A percentile compares a stretch with the other conserved stretches of the same genome.
Conservation (phyloP, 1,140 invertebrate genomes). For the Ceratosolen fusciceps region DNA sequence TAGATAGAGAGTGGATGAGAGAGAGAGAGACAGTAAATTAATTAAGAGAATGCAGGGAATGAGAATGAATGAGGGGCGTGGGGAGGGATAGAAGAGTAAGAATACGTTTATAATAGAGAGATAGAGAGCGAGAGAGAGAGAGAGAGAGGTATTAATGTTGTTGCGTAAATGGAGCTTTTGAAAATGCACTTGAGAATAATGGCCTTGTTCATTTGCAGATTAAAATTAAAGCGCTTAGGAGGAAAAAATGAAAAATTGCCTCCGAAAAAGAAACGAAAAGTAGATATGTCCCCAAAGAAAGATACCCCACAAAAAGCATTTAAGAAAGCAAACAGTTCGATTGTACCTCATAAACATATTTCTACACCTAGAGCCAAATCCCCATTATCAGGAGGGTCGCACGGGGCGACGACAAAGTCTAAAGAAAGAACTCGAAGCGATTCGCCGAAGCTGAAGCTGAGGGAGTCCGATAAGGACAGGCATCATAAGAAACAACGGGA, state of each 20-base stretch:
- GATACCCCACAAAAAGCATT: constrained; percentile 55
- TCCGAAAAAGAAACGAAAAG: constrained; percentile 65
- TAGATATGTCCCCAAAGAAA: constrained; percentile 62
- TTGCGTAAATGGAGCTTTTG: not conserved
- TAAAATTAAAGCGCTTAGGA: constrained; percentile 66
- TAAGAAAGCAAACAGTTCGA: constrained; percentile 60
- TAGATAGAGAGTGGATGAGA: too few species aligned
- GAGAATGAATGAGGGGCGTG: not conserved
- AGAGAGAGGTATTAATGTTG: constrained; percentile 19
- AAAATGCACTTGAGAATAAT: constrained; percentile 32
- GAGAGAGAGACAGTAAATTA: too few species aligned
- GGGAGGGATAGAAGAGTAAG: not conserved
- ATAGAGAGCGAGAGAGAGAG: not conserved
- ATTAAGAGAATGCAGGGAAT: too few species aligned
- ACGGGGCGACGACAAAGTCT: constrained; percentile 53
- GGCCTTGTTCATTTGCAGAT: constrained; percentile 51
- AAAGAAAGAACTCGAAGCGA: constrained; percentile 68
- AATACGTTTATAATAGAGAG: not conserved
- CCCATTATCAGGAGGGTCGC: constrained; percentile 54
- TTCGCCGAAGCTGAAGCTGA: constrained; percentile 60
- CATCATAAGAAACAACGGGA: constrained; percentile 63
- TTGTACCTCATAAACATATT: constrained; percentile 60
- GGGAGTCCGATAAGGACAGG: constrained; percentile 60
- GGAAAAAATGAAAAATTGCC: constrained; percentile 64
- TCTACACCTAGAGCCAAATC: constrained; percentile 58